Conservation (phyloP, 2,797 vertebrate genomes). For the Enteromius mattozi region DNA sequence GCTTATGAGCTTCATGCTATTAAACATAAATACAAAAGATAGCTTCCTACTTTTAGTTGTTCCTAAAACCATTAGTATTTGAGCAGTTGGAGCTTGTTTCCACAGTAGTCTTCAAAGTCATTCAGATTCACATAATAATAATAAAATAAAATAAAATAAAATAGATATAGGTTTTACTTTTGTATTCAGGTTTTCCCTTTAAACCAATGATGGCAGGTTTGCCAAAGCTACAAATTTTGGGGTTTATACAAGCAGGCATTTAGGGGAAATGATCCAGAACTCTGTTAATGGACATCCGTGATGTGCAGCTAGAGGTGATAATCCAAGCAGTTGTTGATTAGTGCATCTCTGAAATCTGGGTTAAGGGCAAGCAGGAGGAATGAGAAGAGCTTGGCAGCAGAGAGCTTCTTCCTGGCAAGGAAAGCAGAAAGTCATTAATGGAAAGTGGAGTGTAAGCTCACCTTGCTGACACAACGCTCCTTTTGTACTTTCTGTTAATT, state of each 20-base stretch:
- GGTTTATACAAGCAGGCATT: background rate
- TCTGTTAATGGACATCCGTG: background rate
- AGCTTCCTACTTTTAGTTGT: background rate
- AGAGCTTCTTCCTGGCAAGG: slow-evolving; percentile 17
- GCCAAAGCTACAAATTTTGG: background rate
- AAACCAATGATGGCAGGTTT: background rate
- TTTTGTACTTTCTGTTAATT: slow-evolving; percentile 34
- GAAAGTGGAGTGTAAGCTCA: slow-evolving; percentile 30
- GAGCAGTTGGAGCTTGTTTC: background rate
- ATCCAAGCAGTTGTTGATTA: slow-evolving; percentile 1
- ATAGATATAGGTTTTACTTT: background rate
- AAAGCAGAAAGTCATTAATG: slow-evolving; percentile 30
- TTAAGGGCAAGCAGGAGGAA: slow-evolving; percentile 6
- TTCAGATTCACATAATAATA: background rate
- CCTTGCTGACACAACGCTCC: slow-evolving; percentile 20
- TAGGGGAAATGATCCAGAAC: background rate
- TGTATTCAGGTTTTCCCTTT: background rate
- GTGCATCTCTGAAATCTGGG: slow-evolving; percentile 17
- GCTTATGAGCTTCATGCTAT: background rate
- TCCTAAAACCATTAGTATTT: background rate
- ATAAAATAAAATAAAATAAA: no score
- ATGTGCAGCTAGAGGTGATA: background rate
- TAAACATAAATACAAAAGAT: background rate
- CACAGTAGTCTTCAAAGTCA: background rate
- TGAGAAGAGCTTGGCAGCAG: slow-evolving; percentile 9